A percentile compares a stretch with the other conserved stretches of the same genome.
phyloP scores from a whole-genome alignment of 2,888 invertebrate genomes.

The Torymus texanus region DNA sequence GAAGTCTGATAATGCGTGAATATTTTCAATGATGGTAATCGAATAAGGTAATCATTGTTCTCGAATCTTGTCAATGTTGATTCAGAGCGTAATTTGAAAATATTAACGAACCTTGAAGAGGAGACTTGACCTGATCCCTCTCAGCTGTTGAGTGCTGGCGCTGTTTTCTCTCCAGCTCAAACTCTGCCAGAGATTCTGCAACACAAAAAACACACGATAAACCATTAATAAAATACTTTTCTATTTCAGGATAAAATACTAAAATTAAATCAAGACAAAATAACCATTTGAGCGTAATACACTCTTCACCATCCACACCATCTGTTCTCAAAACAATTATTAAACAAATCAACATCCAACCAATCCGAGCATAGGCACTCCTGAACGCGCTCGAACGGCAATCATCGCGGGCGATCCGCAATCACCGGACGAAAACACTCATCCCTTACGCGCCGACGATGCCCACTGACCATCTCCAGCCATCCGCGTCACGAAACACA shows the following conservation, averaged over 20 bases:
- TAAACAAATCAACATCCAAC: no score
- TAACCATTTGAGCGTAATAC: no score
- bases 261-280: no score
- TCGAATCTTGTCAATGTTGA: conserved; percentile 3
- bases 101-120: conserved; percentile 81
- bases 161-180: conserved; percentile 91
- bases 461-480: no score
- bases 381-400: background rate
- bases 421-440: background rate
- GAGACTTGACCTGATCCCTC: conserved; percentile 88
- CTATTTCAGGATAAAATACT: conserved; percentile 9
- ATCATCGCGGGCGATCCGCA: background rate
- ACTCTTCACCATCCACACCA: no score
- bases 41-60: no score
- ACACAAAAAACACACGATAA: conserved; percentile 73
- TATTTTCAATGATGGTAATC: background rate
- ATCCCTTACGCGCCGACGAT: background rate
- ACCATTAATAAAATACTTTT: conserved; percentile 31
- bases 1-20: no score
- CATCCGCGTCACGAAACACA: no score
- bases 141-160: conserved; percentile 86
- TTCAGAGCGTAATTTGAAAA: conserved; percentile 27
- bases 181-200: conserved; percentile 89
- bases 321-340: no score
- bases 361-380: background rate